These are phyloP conservation scores for Gymnarchus niloticus DNA, from an alignment of 2,113 vertebrate genomes.

Conservation along the genomic window DNA sequence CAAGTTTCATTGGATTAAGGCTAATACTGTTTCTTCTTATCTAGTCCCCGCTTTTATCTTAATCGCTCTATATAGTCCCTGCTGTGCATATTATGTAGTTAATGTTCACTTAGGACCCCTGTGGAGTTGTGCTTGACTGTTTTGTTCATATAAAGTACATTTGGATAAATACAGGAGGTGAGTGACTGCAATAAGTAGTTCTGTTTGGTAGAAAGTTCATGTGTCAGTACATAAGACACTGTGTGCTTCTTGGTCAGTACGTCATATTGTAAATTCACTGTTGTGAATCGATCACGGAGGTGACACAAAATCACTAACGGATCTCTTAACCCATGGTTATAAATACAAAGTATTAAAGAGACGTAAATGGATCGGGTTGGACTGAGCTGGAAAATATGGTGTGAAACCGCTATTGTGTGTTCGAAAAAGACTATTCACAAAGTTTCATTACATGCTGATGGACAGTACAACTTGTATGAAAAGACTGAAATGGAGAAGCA, in stretches of 20 bases:
- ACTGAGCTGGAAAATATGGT: background rate
- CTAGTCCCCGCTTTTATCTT: constrained; percentile 2
- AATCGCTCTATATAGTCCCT: constrained; percentile 40
- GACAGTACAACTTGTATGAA: constrained; percentile 60
- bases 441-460: constrained; percentile 20
- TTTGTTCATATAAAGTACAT: constrained; percentile 60
- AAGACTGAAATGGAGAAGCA: constrained; percentile 50
- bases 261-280: constrained; percentile 58
- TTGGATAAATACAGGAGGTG: constrained; percentile 56
- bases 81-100: constrained; percentile 69
- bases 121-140: constrained; percentile 52
- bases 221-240: constrained; percentile 61
- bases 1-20: constrained; percentile 61
- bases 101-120: constrained; percentile 65
- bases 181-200: constrained; percentile 47
- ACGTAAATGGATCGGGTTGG: background rate
- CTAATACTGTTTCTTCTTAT: constrained; percentile 57
- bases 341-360: constrained; percentile 11
- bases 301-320: constrained; percentile 47
- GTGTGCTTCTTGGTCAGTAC: constrained; percentile 62
- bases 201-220: constrained; percentile 57
- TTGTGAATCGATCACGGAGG: constrained; percentile 60
- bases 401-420: background rate
- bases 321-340: constrained; percentile 39
- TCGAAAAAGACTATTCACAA: constrained; percentile 23